Evolutionary conservation across 2,113 vertebrate species (phyloP), one percentile per base, ranked within the genome.

Genomic region (Corythaeola cristata): DNA sequence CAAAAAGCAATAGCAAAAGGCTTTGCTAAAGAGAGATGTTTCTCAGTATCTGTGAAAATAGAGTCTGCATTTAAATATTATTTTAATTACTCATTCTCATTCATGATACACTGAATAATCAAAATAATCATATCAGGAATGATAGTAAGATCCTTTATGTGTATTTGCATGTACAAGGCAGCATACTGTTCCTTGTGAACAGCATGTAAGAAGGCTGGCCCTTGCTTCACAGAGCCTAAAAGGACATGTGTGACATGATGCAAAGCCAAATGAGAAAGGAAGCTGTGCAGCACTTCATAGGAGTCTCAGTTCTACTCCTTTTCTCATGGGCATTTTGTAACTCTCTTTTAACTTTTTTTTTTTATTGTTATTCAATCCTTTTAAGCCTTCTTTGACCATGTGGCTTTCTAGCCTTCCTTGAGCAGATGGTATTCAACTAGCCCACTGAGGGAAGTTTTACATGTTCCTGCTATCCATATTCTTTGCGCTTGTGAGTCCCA

Each of bases 1-100:
- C 83, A 92, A 96, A 95, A 15, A 94, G 90, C 63, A 96, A 95
- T 71, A 96, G 93, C 63, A 88, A 90, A 94, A 88, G 85, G 89
- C 84, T 94, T 95, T 89, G 84, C 94, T 87, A 77, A 95, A 92
- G 37, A 90, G 60, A 35, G 17, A 64, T n/a, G 60, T 18, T 88
- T 95, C 79, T 85, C 37, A 63, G 41, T 59, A 73, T 92, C 89
- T 69, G 26, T 88, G 85, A 89, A 97, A 95, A 85, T 59, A 97
- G 95, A 94, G 95, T 44, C 92, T 82, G 69, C 67, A 95, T 88
- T 95, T 88, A 88, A 77, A 76, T 91, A 74, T 84, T 68, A 81
- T 72, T 95, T 94, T 92, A 92, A 90, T 96, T 85, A 67, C 77
- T 85, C 19, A 17, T 75, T 89, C 74, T 68, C 62, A 55, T 69